Evolutionary conservation across 2,797 vertebrate species (phyloP).

Genomic region (Triplophysa yarkandensis): DNA sequence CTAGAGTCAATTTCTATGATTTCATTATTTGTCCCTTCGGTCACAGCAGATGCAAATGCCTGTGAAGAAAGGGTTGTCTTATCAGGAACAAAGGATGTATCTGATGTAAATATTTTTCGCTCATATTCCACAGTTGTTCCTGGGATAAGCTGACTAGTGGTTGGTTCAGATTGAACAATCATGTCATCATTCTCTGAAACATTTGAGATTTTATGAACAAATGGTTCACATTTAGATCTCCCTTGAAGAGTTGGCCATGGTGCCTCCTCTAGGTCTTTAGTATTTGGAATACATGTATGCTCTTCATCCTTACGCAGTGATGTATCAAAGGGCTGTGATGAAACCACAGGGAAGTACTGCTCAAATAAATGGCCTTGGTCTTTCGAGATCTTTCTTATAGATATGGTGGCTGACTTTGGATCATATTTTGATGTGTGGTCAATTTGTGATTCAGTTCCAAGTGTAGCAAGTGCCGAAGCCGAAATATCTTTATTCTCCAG

Average conservation of each 20-base stretch:
- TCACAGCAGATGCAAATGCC: slow-evolving; percentile 21
- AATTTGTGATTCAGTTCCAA: not conserved
- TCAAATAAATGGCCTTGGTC: slow-evolving; percentile 24
- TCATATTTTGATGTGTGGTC: not conserved
- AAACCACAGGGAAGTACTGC: slow-evolving; percentile 6
- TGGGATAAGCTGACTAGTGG: not conserved
- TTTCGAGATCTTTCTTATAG: slow-evolving; percentile 1
- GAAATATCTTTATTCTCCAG: not conserved
- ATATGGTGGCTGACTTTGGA: slow-evolving; percentile 4
- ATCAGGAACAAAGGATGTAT: slow-evolving; percentile 9
- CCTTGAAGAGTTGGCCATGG: slow-evolving; percentile 21
- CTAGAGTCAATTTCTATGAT: slow-evolving; percentile 61
- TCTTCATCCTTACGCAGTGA: slow-evolving; percentile 19
- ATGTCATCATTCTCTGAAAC: slow-evolving; percentile 24
- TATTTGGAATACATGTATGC: slow-evolving; percentile 5
- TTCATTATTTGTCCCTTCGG: not conserved
- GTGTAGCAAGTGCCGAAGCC: not conserved
- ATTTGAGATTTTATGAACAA: slow-evolving; percentile 40
- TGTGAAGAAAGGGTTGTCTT: slow-evolving; percentile 21
- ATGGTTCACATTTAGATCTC: not conserved
- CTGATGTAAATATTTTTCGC: slow-evolving; percentile 22
- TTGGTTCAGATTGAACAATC: slow-evolving; percentile 7
- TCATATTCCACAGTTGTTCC: slow-evolving; percentile 3
- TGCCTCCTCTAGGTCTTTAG: slow-evolving; percentile 19
- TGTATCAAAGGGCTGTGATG: slow-evolving; percentile 20